Percentiles rank a stretch among this genome's conserved stretches.
Conservation (phyloP, 2,888 invertebrate species). For the Lepeophtheirus nordmannii region DNA sequence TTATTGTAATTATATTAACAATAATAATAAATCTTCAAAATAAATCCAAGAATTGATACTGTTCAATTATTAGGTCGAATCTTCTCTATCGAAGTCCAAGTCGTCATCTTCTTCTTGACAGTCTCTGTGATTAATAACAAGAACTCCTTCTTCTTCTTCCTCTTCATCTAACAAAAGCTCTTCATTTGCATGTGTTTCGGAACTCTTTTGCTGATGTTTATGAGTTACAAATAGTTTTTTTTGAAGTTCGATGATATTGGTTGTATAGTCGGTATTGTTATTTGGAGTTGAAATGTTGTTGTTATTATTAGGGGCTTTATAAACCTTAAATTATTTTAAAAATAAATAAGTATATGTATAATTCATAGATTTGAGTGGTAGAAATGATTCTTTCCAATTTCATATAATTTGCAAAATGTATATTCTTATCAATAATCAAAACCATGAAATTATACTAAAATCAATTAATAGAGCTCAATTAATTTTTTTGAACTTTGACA, state of each 20-base stretch:
- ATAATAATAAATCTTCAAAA: too few species aligned
- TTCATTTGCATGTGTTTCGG: slow-evolving; percentile 6
- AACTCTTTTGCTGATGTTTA: neutral
- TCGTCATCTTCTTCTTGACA: slow-evolving; percentile 9
- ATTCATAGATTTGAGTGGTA: too few species aligned
- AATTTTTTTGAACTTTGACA: neutral
- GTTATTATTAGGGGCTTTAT: slow-evolving; percentile 14
- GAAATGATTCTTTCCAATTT: too few species aligned
- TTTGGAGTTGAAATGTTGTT: neutral
- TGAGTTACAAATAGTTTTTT: slow-evolving; percentile 1
- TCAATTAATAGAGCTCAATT: neutral
- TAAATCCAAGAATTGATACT: neutral
- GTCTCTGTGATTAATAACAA: slow-evolving; percentile 18
- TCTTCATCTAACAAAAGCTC: neutral
- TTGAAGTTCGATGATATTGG: slow-evolving; percentile 7
- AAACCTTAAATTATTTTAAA: neutral
- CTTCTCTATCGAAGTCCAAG: slow-evolving; percentile 12
- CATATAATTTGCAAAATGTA: too few species aligned
- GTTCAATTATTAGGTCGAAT: slow-evolving; percentile 10
- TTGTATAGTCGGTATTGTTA: slow-evolving; percentile 6
- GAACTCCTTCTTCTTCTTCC: slow-evolving; percentile 19
- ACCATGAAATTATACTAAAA: neutral
- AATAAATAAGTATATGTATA: too few species aligned
- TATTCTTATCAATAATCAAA: too few species aligned
- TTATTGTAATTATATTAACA: too few species aligned